A percentile compares a stretch with the other conserved stretches of the same genome.
Conservation (phyloP, 2,888 invertebrate genomes). For the Leucania comma region DNA sequence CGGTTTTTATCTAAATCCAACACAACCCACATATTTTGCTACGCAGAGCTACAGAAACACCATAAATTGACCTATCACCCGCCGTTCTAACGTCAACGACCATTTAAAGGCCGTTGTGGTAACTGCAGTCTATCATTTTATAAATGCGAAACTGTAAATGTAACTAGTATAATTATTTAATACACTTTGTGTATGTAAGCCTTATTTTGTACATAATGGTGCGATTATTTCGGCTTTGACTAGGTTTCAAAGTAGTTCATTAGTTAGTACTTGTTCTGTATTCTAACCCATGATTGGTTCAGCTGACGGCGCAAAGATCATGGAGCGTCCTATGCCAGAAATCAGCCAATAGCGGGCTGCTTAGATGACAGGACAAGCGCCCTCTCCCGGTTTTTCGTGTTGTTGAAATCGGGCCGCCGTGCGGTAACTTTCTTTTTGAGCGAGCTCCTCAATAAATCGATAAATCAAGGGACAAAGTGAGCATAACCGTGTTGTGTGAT, state of each 20-base stretch:
- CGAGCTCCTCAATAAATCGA: too few species aligned
- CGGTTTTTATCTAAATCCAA: background rate
- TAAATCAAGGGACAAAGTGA: too few species aligned
- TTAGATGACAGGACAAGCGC: too few species aligned
- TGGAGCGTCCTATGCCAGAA: too few species aligned
- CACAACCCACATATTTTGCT: background rate
- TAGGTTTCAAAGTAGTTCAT: background rate
- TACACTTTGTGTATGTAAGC: background rate
- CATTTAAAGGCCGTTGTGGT: constrained; percentile 48
- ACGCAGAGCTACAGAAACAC: constrained; percentile 4
- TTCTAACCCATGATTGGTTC: too few species aligned
- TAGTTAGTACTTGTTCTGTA: too few species aligned
- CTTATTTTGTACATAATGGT: constrained; percentile 7
- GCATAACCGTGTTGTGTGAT: too few species aligned
- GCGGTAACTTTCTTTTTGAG: too few species aligned
- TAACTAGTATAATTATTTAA: constrained; percentile 10
- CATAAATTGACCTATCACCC: constrained; percentile 9
- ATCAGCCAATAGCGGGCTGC: too few species aligned
- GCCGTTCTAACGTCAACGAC: constrained; percentile 55
- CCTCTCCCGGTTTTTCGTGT: too few species aligned
- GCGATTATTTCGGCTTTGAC: background rate
- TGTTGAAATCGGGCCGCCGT: too few species aligned
- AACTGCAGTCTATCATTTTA: constrained; percentile 34
- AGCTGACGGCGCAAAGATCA: too few species aligned
- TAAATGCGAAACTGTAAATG: constrained; percentile 22